phyloP scores from a whole-genome alignment of 2,797 vertebrate species.

The Propithecus perrieri region DNA sequence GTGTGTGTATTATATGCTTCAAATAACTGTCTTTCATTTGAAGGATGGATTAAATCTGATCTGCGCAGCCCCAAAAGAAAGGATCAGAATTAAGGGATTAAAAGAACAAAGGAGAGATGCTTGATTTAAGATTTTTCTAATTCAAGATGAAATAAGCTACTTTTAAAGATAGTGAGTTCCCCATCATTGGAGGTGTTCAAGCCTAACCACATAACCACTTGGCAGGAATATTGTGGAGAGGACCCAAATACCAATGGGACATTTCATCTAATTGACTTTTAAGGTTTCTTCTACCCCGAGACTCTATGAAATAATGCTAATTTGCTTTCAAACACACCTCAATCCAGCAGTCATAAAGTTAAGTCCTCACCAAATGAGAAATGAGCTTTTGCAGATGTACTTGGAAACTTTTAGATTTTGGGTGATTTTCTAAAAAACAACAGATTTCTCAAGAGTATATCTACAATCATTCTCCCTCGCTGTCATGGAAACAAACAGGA shows the following conservation, averaged over 20 bases:
- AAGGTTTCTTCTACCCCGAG: neutral
- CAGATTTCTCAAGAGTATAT: neutral
- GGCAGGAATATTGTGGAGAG: neutral
- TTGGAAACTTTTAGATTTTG: neutral
- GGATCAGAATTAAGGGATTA: neutral
- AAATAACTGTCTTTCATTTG: neutral
- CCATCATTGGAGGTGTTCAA: neutral
- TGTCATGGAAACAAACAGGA: neutral
- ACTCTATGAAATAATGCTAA: neutral
- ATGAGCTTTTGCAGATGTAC: neutral
- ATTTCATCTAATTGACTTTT: neutral
- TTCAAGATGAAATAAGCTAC: neutral
- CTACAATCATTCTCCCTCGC: neutral
- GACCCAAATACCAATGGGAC: neutral
- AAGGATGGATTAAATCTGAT: neutral
- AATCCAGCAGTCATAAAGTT: neutral
- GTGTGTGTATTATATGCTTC: neutral
- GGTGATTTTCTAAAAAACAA: constrained; percentile 36
- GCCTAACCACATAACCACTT: neutral
- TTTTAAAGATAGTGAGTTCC: neutral
- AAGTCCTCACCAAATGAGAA: neutral
- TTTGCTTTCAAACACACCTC: constrained; percentile 25
- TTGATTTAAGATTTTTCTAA: neutral
- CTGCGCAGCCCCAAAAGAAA: neutral
- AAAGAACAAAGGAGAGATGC: constrained; percentile 16